Conservation (phyloP, 2,113 vertebrate species). For the Pardalotus punctatus region DNA sequence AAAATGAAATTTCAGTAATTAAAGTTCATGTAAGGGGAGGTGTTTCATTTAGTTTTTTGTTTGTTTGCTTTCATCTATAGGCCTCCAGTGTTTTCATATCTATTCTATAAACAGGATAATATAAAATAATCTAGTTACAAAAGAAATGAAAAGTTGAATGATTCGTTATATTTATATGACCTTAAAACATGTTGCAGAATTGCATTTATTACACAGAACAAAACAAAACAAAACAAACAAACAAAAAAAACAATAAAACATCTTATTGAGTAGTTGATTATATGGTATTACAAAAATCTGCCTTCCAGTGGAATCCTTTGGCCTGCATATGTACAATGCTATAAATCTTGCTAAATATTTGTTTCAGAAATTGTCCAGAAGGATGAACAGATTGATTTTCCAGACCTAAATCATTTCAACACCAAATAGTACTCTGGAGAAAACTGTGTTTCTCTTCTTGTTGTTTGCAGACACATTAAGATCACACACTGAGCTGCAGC, state of each 20-base stretch:
- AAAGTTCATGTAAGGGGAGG: conserved; percentile 30
- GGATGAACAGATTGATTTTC: conserved; percentile 76
- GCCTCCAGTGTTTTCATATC: conserved; percentile 43
- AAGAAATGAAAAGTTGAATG: conserved; percentile 53
- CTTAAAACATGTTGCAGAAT: conserved; percentile 52
- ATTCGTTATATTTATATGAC: conserved; percentile 47
- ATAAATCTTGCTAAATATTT: conserved; percentile 79
- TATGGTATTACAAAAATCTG: conserved; percentile 70
- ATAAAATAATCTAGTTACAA: conserved; percentile 59
- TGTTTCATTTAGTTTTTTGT: conserved; percentile 60
- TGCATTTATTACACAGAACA: conserved; percentile 35
- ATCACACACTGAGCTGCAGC: conserved; percentile 52
- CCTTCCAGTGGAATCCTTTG: conserved; percentile 65
- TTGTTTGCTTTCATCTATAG: conserved; percentile 66
- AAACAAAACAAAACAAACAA: not conserved
- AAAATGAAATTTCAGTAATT: conserved; percentile 59
- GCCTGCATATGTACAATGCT: conserved; percentile 47
- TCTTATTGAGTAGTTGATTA: conserved; percentile 59
- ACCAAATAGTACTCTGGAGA: conserved; percentile 68
- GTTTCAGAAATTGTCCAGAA: conserved; percentile 78
- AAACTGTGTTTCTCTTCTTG: conserved; percentile 61
- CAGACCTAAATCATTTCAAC: conserved; percentile 74
- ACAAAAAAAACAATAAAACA: conserved; percentile 11
- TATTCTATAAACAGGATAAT: conserved; percentile 57
- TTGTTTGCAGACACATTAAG: conserved; percentile 61